Evolutionary conservation across 2,888 invertebrate species (phyloP).

Genomic region (Cloeon dipterum): DNA sequence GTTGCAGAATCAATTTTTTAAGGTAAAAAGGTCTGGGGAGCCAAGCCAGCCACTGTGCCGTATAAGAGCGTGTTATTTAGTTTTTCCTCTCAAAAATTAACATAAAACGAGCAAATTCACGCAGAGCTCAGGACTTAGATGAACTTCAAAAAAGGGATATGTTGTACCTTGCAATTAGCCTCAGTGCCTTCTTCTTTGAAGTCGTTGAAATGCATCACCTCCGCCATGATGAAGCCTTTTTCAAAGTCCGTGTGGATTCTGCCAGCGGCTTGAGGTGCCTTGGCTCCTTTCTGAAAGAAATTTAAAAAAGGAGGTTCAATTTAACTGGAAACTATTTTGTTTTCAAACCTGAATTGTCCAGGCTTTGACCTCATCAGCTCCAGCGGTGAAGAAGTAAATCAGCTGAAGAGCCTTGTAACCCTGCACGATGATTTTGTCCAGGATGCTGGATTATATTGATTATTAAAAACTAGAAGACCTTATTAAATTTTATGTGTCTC

Average conservation of each 20-base stretch:
- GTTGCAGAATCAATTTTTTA: too few relatives aligned
- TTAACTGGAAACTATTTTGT: not conserved
- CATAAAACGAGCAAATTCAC: not conserved
- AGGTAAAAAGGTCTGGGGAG: too few relatives aligned
- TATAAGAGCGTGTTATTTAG: too few relatives aligned
- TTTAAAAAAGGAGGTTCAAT: not conserved
- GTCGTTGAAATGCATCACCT: slow-evolving; percentile 95
- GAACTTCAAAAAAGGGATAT: not conserved
- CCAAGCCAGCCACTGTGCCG: too few relatives aligned
- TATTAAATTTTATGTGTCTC: too few relatives aligned
- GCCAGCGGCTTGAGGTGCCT: slow-evolving; percentile 97
- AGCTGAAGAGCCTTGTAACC: slow-evolving; percentile 92
- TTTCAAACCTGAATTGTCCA: slow-evolving; percentile 86
- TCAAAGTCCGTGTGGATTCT: slow-evolving; percentile 99
- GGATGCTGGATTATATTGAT: slow-evolving; percentile 33
- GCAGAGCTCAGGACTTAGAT: not conserved
- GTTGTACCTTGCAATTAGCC: slow-evolving; percentile 52
- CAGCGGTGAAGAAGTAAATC: slow-evolving; percentile 96
- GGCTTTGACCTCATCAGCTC: slow-evolving; percentile 95
- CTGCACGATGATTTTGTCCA: slow-evolving; percentile 91
- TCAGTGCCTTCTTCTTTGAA: slow-evolving; percentile 93
- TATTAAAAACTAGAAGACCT: too few relatives aligned
- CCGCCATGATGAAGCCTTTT: slow-evolving; percentile 99
- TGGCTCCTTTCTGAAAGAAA: slow-evolving; percentile 65
- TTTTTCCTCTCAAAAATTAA: too few relatives aligned